Conservation (phyloP, 2,113 vertebrate species). For the Chloropsis hardwickii region DNA sequence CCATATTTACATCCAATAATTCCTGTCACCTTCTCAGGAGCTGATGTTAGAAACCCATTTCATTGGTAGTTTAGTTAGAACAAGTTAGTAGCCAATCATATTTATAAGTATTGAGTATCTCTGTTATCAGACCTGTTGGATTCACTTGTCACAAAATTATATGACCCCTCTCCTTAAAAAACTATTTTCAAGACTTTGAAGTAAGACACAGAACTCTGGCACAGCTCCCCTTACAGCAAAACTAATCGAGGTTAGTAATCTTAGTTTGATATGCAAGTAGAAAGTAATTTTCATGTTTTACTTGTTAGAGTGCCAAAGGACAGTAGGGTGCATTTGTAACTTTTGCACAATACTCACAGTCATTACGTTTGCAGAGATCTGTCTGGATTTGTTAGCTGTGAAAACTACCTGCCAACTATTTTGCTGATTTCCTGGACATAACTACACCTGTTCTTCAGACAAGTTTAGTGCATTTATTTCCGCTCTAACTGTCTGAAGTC, state of each 20-base stretch:
- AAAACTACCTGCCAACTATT: conserved; percentile 52
- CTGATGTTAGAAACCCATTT: neutral
- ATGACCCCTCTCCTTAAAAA: neutral
- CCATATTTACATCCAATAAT: neutral
- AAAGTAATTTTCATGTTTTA: conserved; percentile 41
- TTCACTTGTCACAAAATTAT: neutral
- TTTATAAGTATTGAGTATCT: neutral
- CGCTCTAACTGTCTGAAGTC: neutral
- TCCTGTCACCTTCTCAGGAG: neutral
- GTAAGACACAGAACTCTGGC: conserved; percentile 1
- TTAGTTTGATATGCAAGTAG: conserved; percentile 29
- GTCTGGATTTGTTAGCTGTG: conserved; percentile 45
- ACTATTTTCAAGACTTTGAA: conserved; percentile 28
- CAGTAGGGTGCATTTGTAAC: conserved; percentile 35
- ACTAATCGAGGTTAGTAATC: neutral
- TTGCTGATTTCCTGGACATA: conserved; percentile 26
- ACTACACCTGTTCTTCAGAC: conserved; percentile 45
- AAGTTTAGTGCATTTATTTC: neutral
- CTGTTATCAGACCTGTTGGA: neutral
- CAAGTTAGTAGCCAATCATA: neutral
- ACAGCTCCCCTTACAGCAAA: conserved; percentile 4
- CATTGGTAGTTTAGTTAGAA: neutral
- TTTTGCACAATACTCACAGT: conserved; percentile 6
- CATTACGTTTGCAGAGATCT: conserved; percentile 38
- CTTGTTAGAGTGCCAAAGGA: conserved; percentile 53